Evolutionary conservation across 92 coral and sea anemone genomes (phyloP).

Genomic region (Ricordea florida): DNA sequence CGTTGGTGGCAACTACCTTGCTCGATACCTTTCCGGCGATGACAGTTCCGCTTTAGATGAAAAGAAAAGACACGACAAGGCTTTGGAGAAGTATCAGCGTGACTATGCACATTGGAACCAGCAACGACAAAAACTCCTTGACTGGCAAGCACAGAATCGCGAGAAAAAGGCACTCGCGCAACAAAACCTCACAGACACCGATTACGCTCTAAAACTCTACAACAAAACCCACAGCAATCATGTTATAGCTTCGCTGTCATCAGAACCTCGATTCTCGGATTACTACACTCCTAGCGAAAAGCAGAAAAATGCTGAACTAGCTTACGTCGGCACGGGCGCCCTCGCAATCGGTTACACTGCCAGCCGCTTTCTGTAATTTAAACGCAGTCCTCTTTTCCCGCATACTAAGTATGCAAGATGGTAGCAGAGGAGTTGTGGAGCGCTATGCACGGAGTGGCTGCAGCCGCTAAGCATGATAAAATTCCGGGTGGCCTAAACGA

Average conservation of each 20-base stretch:
- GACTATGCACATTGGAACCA: too few relatives aligned
- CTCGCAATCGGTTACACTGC: neutral
- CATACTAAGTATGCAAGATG: neutral
- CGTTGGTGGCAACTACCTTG: too few relatives aligned
- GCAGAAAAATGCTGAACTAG: neutral
- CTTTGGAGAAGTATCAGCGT: too few relatives aligned
- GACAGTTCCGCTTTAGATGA: too few relatives aligned
- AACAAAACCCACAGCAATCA: neutral
- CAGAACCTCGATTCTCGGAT: neutral
- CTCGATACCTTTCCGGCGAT: too few relatives aligned
- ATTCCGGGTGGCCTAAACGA: slow-evolving; percentile 3
- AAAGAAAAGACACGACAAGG: too few relatives aligned
- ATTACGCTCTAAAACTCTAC: neutral
- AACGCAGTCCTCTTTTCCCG: neutral
- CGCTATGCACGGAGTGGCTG: neutral
- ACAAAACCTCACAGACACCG: too few relatives aligned
- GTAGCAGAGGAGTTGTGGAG: neutral
- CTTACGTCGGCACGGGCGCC: neutral
- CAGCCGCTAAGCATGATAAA: neutral
- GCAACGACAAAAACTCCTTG: too few relatives aligned
- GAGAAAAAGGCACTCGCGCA: too few relatives aligned
- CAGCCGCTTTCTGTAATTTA: neutral
- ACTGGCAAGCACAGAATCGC: too few relatives aligned
- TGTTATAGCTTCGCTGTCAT: neutral
- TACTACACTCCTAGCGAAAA: neutral